These are phyloP conservation scores for Ganaspis sp. DNA, from an alignment of 1,140 invertebrate genomes.

Conservation along the genomic window DNA sequence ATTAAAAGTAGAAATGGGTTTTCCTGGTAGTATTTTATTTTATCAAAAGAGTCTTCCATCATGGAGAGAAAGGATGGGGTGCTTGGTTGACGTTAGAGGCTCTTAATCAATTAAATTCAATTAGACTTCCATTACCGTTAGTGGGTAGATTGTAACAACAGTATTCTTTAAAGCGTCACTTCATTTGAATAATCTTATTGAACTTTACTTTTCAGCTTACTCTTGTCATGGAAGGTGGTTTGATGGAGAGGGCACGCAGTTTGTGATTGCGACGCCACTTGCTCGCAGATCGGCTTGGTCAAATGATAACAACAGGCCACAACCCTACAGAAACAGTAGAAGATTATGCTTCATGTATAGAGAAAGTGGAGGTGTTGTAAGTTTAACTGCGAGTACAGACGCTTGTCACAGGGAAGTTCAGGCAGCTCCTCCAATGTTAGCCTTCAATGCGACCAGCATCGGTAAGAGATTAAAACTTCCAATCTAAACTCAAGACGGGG, in stretches of 20 bases:
- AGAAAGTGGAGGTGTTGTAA: slow-evolving; percentile 75
- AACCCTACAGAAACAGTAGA: slow-evolving; percentile 74
- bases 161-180: background rate
- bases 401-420: slow-evolving; percentile 76
- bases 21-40: slow-evolving; percentile 7
- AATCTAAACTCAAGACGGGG: background rate
- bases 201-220: slow-evolving; percentile 80
- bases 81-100: background rate
- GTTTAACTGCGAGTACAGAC: slow-evolving; percentile 75
- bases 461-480: slow-evolving; percentile 68
- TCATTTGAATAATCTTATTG: slow-evolving; percentile 17
- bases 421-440: slow-evolving; percentile 71
- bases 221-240: slow-evolving; percentile 90
- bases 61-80: background rate
- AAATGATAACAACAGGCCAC: slow-evolving; percentile 70
- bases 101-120: slow-evolving; percentile 3
- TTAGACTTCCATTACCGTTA: background rate
- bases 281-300: slow-evolving; percentile 73
- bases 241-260: slow-evolving; percentile 82
- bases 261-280: slow-evolving; percentile 85
- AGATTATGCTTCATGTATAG: slow-evolving; percentile 79
- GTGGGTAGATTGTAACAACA: background rate
- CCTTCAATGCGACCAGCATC: slow-evolving; percentile 78
- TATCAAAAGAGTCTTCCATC: background rate
- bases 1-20: slow-evolving; percentile 27